Evolutionary conservation across 2,113 vertebrate genomes (phyloP), one percentile per base, ranked within the genome.

Genomic region (Microtus pennsylvanicus): DNA sequence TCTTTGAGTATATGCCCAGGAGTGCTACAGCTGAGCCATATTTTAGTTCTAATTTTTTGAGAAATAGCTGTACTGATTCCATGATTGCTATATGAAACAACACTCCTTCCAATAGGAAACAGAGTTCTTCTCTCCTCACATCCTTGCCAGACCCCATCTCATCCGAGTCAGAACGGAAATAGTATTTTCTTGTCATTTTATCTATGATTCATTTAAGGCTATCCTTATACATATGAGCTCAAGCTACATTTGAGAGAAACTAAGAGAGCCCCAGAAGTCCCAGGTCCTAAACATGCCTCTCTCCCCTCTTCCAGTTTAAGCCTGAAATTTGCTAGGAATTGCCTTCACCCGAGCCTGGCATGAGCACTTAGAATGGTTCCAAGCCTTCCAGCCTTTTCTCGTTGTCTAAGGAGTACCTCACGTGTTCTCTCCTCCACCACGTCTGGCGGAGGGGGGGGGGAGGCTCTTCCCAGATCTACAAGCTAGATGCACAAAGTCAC

Each of bases 291-390:
- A 76, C 35, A 55, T 28, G 22, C 2, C 8, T 72, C 75, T 26
- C 14, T 16, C 5, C 16, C 28, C 42, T 92, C 38, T 87, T 58
- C 50, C 6, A 91, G 38, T 45, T 7, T 14, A 74, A 42, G 30
- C 88, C 65, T 94, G n/a, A 97, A 85, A 78, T 90, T 82, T 83
- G 0, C 61, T n/a, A 11, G 5, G 28, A 50, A 55, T 81, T 87
- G 55, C 75, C 72, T 90, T 90, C 50, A 22, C 26, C 72, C 5
- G 13, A 88, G 11, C 45, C 58, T 58, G 70, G 72, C 8, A 9
- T 35, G 72, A 80, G 38, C 26, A 0, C 69, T 76, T 47, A 19
- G 13, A 75, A 22, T 45, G 3, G 19, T 45, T 16, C 22, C 4
- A 6, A 55, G 5, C 55, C 50, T 47, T 50, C 55, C 17, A 0